Evolutionary conservation across 2,888 invertebrate species (phyloP).

Genomic region (Drosophila neotestacea): DNA sequence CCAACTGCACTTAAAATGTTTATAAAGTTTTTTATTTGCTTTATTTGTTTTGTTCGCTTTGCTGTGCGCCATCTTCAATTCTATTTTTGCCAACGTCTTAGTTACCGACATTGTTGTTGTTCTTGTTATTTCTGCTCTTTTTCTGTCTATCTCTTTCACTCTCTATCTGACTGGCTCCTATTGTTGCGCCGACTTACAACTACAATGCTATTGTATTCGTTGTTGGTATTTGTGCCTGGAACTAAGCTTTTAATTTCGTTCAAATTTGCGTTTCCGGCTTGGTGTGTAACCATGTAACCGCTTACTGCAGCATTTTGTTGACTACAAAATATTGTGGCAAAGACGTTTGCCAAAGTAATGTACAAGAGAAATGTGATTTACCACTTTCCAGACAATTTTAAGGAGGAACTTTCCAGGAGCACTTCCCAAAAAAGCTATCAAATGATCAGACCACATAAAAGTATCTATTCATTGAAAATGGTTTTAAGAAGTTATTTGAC

Average conservation of each 20-base stretch:
- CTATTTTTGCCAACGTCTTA: slow-evolving; percentile 56
- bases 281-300: slow-evolving; percentile 49
- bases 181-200: slow-evolving; percentile 27
- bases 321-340: slow-evolving; percentile 10
- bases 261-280: slow-evolving; percentile 52
- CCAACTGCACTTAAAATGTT: slow-evolving; percentile 75
- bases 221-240: slow-evolving; percentile 31
- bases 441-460: too few species aligned
- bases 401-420: too few species aligned
- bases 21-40: slow-evolving; percentile 63
- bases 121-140: neutral
- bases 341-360: slow-evolving; percentile 2
- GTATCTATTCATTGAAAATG: too few species aligned
- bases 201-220: slow-evolving; percentile 13
- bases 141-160: slow-evolving; percentile 20
- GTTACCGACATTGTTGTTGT: slow-evolving; percentile 25
- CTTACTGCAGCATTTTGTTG: slow-evolving; percentile 33
- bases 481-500: neutral
- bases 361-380: neutral
- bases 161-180: neutral
- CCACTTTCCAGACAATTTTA: too few species aligned
- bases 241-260: slow-evolving; percentile 53
- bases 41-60: slow-evolving; percentile 54
- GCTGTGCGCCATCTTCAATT: slow-evolving; percentile 45
- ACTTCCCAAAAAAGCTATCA: too few species aligned